phyloP scores from a whole-genome alignment of 2,113 vertebrate genomes.

The Sceloporus tristichus region DNA sequence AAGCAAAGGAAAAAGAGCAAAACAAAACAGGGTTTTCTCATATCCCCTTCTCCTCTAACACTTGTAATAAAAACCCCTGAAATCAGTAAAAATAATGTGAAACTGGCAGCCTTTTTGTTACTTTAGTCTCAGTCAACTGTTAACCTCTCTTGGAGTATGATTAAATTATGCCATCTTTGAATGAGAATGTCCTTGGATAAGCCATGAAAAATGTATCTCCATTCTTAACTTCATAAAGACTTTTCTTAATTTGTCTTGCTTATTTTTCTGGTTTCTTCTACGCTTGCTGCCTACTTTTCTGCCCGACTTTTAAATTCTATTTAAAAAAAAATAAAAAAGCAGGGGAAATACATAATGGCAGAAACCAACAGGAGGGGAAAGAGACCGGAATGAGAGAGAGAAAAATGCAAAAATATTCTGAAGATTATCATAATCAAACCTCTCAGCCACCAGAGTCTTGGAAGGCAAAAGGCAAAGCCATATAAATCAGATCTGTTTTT shows the following conservation, averaged over 20 bases:
- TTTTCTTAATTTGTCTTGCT: constrained; percentile 40
- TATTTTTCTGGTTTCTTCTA: constrained; percentile 46
- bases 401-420: constrained; percentile 10
- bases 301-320: constrained; percentile 18
- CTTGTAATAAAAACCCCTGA: constrained; percentile 29
- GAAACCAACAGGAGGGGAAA: neutral
- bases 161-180: constrained; percentile 56
- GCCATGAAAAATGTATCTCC: constrained; percentile 39
- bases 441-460: neutral
- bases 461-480: constrained; percentile 23
- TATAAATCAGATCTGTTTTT: constrained; percentile 33
- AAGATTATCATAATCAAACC: constrained; percentile 16
- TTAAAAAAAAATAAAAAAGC: neutral
- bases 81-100: constrained; percentile 26
- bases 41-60: constrained; percentile 24
- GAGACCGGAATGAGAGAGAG: neutral
- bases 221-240: neutral
- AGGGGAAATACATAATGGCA: neutral
- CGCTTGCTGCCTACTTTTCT: constrained; percentile 16
- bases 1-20: neutral
- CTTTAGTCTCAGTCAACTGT: constrained; percentile 37
- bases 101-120: constrained; percentile 42
- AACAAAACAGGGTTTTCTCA: constrained; percentile 25
- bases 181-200: constrained; percentile 50
- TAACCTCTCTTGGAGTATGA: constrained; percentile 49